Evolutionary conservation across 2,888 invertebrate genomes (phyloP), one percentile per base, ranked within the genome.

Genomic region (Myathropa florea): DNA sequence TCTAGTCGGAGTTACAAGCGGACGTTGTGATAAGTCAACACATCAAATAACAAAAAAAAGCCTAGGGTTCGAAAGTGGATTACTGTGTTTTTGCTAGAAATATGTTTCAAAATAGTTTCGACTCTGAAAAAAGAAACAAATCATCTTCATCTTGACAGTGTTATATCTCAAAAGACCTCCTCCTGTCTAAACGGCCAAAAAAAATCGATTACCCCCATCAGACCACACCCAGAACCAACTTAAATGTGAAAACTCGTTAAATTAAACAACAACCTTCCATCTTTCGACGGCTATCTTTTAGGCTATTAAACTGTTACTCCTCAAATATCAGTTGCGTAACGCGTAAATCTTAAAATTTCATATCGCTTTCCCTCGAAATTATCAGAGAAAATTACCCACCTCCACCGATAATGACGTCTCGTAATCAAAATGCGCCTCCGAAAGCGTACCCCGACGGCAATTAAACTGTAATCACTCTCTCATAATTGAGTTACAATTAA

Each of bases 401-500:
- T 46, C 18, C 46, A 18, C 14, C 30, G 14, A 67, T 28, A 64
- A 26, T 26, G 26, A 18, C 46, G 60, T 26, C 24, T 23, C 65
- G 39, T 18, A 59, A 60, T 18, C 65, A 53, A 23, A 53, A 67
- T 18, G 46, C 18, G 46, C 46, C 46, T 46, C n/a, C 46, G 46
- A 46, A 46, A 46, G 46, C 18, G 6, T 24, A 28, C 28, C 28
- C 14, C 39, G 53, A 60, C 60, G 68, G 81, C 64, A 85, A 70
- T 70, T 61, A 72, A 81, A 36, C 72, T 67, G 60, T 80, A 81
- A 70, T 78, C 81, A 61, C 63, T 28, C 28, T 60, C 59, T 64
- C 72, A 73, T 81, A 73, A 85, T 81, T 67, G 59, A 85, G 67
- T 80, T 85, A 80, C 80, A 80, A 80, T 68, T 71, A 60, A 76